Evolutionary conservation across 1,140 invertebrate genomes (phyloP).

Genomic region (Paraescarpia echinospica): DNA sequence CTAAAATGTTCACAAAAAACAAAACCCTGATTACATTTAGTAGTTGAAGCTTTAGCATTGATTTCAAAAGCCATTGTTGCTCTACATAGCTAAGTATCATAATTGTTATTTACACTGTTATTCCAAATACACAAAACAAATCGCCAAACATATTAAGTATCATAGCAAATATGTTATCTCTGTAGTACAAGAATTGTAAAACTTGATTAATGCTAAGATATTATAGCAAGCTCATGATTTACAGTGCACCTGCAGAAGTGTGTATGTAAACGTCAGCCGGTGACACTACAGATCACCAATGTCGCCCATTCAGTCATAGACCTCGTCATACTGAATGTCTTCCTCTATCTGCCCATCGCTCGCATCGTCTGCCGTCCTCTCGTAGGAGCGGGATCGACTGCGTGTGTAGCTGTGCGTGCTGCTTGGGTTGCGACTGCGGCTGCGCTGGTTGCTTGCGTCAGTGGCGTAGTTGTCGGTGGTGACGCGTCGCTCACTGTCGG

Average conservation of each 20-base stretch:
- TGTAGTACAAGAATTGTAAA: not conserved
- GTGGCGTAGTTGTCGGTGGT: not conserved
- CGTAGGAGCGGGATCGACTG: not conserved
- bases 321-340: not conserved
- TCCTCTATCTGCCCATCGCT: slow-evolving; percentile 2
- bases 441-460: not conserved
- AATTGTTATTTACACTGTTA: not conserved
- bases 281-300: too few species aligned
- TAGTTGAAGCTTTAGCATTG: not conserved
- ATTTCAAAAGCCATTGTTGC: not conserved
- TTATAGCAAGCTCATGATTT: not conserved
- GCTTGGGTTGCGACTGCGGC: not conserved
- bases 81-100: not conserved
- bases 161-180: not conserved
- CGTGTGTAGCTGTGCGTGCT: not conserved
- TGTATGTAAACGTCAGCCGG: too few species aligned
- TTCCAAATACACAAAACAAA: not conserved
- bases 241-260: not conserved
- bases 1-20: not conserved
- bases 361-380: not conserved
- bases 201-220: not conserved
- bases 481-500: not conserved
- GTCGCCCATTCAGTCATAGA: not conserved
- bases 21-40: not conserved
- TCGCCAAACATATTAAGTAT: not conserved